Base-by-base conservation (phyloP, 2,797 vertebrate genomes). In the Danio albolineatus region DNA sequence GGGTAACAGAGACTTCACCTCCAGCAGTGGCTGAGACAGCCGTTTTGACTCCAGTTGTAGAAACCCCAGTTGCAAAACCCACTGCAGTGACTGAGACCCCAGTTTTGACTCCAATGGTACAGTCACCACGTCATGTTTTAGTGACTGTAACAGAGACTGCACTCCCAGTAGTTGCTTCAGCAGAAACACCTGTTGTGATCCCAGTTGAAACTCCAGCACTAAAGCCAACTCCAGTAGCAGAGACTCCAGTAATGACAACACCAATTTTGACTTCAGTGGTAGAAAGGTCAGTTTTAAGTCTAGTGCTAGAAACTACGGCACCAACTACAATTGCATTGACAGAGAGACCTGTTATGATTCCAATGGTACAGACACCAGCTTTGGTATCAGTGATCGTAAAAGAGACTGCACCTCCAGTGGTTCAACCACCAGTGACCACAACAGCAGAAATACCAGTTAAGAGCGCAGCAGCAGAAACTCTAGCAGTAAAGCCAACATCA, bases 111-210 rank as follows among this genome's bases (percentile, higher is more conserved):
- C 46, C 36, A 51, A 8, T 49, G 14, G 48, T 51, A 10, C 48
- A 54, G 64, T 73, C 60, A 57, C 48, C 7, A 59, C 5, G n/a
- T 66, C 9, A 71, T 36, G 51, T 51, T 59, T 38, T 12, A 81
- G 7, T 41, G 17, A 14, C 83, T 13, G 79, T 46, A 39, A 64
- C 43, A 28, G 76, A 81, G 39, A 69, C 13, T 14, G 49, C 19
- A 17, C 28, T 43, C 44, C 54, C 48, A 74, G 64, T 49, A 49
- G n/a, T 43, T 62, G 16, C 16, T 41, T 64, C 5, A 64, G n/a
- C 12, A 41, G 19, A 72, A 17, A 66, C 10, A 67, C 73, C 54
- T 67, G 1, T 38, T 8, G 5, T 54, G 67, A 14, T 10, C 21
- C 43, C 54, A 38, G 71, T 75, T 46, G 14, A 51, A 70, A 7